Evolutionary conservation across 2,888 invertebrate species (phyloP).

Genomic region (Watsonalla cultraria): DNA sequence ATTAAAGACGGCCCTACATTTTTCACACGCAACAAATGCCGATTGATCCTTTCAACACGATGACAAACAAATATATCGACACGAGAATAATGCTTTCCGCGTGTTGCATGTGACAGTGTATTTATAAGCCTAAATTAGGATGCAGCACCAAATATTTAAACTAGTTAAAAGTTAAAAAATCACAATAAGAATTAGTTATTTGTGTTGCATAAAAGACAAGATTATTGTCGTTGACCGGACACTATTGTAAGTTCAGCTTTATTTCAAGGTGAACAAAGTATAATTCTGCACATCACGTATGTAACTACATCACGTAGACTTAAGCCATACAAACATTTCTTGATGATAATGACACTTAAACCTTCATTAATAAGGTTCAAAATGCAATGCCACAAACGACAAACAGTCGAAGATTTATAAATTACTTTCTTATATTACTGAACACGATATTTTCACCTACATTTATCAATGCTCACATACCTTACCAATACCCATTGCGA

Average conservation of each 20-base stretch:
- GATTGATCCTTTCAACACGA: too few relatives aligned
- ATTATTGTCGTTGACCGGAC: not conserved
- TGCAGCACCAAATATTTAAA: slow-evolving; percentile 9
- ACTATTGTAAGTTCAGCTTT: not conserved
- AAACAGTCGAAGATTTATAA: too few relatives aligned
- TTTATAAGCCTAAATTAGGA: slow-evolving; percentile 2
- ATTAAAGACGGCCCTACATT: not conserved
- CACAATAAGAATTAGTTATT: not conserved
- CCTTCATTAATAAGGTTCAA: too few relatives aligned
- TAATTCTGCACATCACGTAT: not conserved
- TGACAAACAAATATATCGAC: too few relatives aligned
- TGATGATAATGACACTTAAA: too few relatives aligned
- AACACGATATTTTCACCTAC: not conserved
- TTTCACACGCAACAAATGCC: not conserved
- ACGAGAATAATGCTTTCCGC: not conserved
- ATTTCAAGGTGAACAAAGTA: not conserved
- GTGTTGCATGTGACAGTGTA: not conserved
- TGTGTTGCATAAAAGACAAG: not conserved
- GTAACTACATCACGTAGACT: too few relatives aligned
- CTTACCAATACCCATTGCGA: not conserved
- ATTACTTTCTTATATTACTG: not conserved
- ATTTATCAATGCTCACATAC: not conserved
- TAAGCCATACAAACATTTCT: too few relatives aligned
- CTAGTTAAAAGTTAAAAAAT: not conserved
- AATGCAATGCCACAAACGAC: too few relatives aligned